Base-by-base conservation (phyloP, 1,140 invertebrate genomes). In the Brachionus plicatilis region DNA sequence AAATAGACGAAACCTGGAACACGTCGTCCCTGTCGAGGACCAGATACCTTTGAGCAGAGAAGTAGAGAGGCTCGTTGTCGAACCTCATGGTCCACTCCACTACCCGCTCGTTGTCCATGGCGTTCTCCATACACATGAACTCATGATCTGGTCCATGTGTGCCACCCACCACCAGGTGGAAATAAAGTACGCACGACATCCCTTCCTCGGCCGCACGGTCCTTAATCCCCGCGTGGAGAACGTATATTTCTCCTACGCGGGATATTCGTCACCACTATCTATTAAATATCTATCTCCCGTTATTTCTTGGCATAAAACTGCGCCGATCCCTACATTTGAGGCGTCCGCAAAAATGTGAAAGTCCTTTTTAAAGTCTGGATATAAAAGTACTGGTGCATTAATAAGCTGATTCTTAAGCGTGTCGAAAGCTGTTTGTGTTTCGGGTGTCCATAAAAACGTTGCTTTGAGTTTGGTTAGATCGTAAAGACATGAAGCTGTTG, bases 261-360 rank as follows among this genome's bases (percentile, higher is more conserved):
- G 45, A 47, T 47, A 47, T 47, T 47, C 45, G 45, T 47, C 12
- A 47, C 45, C 45, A 47, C 45, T 47, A 47, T 47, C 45, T 47
- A 1, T 14, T 47, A 9, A 47, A 47, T 47, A 3, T 9, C 45
- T 47, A 3, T 68, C 66, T 79, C 85, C 85, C 6, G 85, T 84
- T 80, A 86, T 79, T 33, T 85, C 66, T 85, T 88, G 87, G 5
- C 85, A 84, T 60, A 89, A 65, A 65, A 24, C 56, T 24, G 56
- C 56, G 17, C 72, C 86, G 84, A 86, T 12, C 56, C 56, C 56
- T 24, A 65, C 2, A 27, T 27, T 60, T 72, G 84, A 85, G 11
- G 86, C 86, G 86, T 87, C 86, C 11, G 83, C 86, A 68, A 87
- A 86, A 37, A 88, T 65, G 20, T 29, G 45, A 27, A 83, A 84